Conservation (phyloP, 2,113 vertebrate species). For the Hydropotes inermis region DNA sequence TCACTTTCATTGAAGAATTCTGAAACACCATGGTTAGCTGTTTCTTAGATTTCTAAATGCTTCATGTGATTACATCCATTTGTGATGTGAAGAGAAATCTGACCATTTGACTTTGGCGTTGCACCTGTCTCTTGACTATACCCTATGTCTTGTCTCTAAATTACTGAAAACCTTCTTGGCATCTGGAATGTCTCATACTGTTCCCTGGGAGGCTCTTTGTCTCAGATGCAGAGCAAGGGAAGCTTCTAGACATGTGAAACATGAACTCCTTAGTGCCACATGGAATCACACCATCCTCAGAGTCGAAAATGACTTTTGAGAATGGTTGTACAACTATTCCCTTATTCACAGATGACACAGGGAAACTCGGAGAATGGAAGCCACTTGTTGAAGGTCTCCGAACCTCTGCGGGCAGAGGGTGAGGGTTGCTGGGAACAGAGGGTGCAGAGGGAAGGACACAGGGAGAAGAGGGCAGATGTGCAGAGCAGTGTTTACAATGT, state of each 20-base stretch:
- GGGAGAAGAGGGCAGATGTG: not conserved
- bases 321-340: not conserved
- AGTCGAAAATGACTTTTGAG: not conserved
- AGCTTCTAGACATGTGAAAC: not conserved
- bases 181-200: not conserved
- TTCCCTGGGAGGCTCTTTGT: not conserved
- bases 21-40: not conserved
- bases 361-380: rapidly evolving
- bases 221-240: not conserved
- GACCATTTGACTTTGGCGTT: not conserved
- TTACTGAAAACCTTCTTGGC: not conserved
- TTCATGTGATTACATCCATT: not conserved
- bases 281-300: rapidly evolving
- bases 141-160: not conserved
- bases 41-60: not conserved
- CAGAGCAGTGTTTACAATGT: rapidly evolving
- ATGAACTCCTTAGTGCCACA: not conserved
- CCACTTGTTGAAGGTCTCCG: not conserved
- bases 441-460: not conserved
- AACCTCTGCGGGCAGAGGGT: rapidly evolving
- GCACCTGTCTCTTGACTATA: not conserved
- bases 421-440: not conserved
- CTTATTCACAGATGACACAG: not conserved
- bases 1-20: not conserved
- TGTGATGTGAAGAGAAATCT: not conserved